Percentiles rank a stretch among this genome's conserved stretches.
Conservation (phyloP, 2,888 invertebrate species). For the Sturmia bella region DNA sequence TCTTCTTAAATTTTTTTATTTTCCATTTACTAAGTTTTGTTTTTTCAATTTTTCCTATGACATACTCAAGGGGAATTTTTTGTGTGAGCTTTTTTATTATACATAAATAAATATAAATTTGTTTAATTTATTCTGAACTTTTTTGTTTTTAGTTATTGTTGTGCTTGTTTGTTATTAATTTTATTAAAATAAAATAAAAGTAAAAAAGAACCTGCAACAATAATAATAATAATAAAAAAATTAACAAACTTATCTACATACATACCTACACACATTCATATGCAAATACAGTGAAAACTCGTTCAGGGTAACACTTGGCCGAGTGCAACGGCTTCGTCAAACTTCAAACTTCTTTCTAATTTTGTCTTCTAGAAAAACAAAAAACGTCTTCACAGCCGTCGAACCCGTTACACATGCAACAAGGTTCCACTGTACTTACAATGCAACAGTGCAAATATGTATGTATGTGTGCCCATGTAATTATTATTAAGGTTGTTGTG, state of each 20-base stretch:
- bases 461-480: too few relatives aligned
- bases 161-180: conserved; percentile 37
- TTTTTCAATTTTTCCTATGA: conserved; percentile 63
- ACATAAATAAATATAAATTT: conserved; percentile 61
- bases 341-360: too few relatives aligned
- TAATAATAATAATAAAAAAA: conserved; percentile 18
- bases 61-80: conserved; percentile 71
- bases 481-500: conserved; percentile 14
- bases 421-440: too few relatives aligned
- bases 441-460: too few relatives aligned
- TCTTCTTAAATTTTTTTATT: conserved; percentile 59
- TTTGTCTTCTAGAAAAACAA: too few relatives aligned
- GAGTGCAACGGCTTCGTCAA: too few relatives aligned
- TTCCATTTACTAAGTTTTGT: conserved; percentile 65
- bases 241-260: neutral
- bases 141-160: conserved; percentile 32
- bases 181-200: conserved; percentile 53
- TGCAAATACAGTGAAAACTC: too few relatives aligned
- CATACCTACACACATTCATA: neutral
- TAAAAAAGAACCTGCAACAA: conserved; percentile 29
- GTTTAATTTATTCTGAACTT: conserved; percentile 68
- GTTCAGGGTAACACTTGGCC: too few relatives aligned
- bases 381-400: too few relatives aligned
- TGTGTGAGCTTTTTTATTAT: conserved; percentile 51
- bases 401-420: too few relatives aligned